These are phyloP conservation scores for Cyphomyrus plagiostoma DNA, from an alignment of 2,113 vertebrate species.

Conservation along the genomic window DNA sequence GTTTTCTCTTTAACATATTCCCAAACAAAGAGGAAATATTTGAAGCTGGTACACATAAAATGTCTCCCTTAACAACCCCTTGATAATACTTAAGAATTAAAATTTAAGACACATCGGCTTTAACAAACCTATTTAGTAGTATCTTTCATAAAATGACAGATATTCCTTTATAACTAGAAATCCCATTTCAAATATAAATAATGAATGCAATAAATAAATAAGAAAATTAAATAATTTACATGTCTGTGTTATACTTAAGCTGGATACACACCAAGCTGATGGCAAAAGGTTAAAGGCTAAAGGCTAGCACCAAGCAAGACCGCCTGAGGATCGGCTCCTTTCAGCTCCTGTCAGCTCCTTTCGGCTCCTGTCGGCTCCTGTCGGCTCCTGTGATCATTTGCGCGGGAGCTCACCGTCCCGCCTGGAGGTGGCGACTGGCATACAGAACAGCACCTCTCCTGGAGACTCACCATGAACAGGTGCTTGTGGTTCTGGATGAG, in stretches of 20 bases:
- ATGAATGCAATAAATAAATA: neutral
- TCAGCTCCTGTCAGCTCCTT: neutral
- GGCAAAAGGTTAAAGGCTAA: neutral
- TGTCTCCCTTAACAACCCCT: neutral
- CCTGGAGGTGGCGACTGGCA: neutral
- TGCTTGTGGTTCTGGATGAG: slow-evolving; percentile 75
- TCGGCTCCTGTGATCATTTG: neutral
- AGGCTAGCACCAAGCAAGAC: neutral
- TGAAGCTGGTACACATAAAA: neutral
- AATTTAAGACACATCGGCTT: neutral
- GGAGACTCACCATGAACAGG: slow-evolving; percentile 67
- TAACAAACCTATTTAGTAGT: neutral
- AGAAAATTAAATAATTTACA: neutral
- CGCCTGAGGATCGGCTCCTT: neutral
- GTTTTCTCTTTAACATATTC: neutral
- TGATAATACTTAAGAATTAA: neutral
- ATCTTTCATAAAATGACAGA: neutral
- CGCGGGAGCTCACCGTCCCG: neutral
- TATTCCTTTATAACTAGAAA: neutral
- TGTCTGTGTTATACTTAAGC: neutral
- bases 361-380: neutral
- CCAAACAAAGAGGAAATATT: neutral
- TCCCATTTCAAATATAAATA: neutral
- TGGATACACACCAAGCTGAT: neutral
- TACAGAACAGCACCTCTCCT: neutral